phyloP scores from a whole-genome alignment of 1,140 invertebrate species.

The Neodiprion fabricii region DNA sequence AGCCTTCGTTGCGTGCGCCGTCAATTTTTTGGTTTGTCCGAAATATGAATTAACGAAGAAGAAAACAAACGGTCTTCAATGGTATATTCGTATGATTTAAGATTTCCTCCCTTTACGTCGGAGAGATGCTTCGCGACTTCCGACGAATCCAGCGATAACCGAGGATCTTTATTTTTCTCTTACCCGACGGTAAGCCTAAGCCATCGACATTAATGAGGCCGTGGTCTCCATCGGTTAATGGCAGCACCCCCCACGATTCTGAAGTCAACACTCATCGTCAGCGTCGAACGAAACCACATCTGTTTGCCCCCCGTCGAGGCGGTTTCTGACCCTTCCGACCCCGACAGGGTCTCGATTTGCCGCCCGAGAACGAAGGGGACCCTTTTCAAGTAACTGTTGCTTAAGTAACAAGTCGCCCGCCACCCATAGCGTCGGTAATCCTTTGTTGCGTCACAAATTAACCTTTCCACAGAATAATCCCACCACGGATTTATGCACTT shows the following conservation, averaged over 20 bases:
- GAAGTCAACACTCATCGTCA: background rate
- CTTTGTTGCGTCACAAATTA: background rate
- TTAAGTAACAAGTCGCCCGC: background rate
- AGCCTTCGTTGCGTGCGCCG: too few relatives aligned
- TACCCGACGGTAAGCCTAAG: too few relatives aligned
- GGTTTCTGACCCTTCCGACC: background rate
- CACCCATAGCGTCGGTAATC: background rate
- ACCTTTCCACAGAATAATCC: background rate
- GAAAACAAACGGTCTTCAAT: too few relatives aligned
- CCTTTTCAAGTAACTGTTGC: background rate
- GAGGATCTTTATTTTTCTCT: too few relatives aligned
- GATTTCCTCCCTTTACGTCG: too few relatives aligned
- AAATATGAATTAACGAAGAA: too few relatives aligned
- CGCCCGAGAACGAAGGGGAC: background rate
- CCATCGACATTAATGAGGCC: background rate
- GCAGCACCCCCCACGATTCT: background rate
- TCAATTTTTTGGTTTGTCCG: too few relatives aligned
- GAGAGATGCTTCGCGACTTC: too few relatives aligned
- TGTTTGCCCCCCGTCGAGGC: background rate
- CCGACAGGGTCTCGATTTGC: background rate
- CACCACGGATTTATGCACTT: too few relatives aligned
- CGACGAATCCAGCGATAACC: too few relatives aligned
- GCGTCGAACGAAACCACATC: conserved; percentile 1
- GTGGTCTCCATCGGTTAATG: background rate
- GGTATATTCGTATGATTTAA: too few relatives aligned